A percentile compares a stretch with the other conserved stretches of the same genome.
phyloP scores from a whole-genome alignment of 2,888 invertebrate species.

The Stictocephala bisonia region DNA sequence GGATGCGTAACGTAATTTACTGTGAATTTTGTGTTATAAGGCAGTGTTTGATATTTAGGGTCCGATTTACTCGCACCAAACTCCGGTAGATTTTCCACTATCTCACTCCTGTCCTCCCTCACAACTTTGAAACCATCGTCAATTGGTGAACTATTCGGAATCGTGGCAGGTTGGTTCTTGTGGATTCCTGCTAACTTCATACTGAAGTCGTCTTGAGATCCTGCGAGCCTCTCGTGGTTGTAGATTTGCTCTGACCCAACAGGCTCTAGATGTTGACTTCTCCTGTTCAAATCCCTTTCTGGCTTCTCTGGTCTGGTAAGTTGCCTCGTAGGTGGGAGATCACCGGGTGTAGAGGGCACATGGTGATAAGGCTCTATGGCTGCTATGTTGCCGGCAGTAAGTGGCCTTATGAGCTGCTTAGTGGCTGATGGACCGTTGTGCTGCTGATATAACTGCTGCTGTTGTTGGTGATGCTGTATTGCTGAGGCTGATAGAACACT shows the following conservation, averaged over 20 bases:
- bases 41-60: slow-evolving; percentile 91
- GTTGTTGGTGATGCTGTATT: slow-evolving; percentile 60
- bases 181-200: slow-evolving; percentile 25
- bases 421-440: slow-evolving; percentile 66
- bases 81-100: slow-evolving; percentile 47
- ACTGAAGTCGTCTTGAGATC: slow-evolving; percentile 47
- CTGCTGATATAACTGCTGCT: slow-evolving; percentile 65
- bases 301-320: slow-evolving; percentile 61
- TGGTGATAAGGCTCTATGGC: slow-evolving; percentile 91
- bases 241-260: slow-evolving; percentile 23
- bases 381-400: slow-evolving; percentile 72
- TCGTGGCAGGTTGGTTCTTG: slow-evolving; percentile 33
- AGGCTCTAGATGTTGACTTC: slow-evolving; percentile 16
- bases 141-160: slow-evolving; percentile 20
- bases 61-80: slow-evolving; percentile 86
- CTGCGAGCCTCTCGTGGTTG: slow-evolving; percentile 29
- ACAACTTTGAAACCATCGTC: slow-evolving; percentile 36
- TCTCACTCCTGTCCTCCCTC: slow-evolving; percentile 16
- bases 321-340: slow-evolving; percentile 64
- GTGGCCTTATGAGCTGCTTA: slow-evolving; percentile 53
- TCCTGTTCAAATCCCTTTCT: neutral
- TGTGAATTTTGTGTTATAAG: slow-evolving; percentile 88
- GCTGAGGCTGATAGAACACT: slow-evolving; percentile 36
- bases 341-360: slow-evolving; percentile 69
- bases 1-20: slow-evolving; percentile 65